Evolutionary conservation across 2,797 vertebrate species (phyloP), one percentile per base, ranked within the genome.

Genomic region (Lithobates pipiens): DNA sequence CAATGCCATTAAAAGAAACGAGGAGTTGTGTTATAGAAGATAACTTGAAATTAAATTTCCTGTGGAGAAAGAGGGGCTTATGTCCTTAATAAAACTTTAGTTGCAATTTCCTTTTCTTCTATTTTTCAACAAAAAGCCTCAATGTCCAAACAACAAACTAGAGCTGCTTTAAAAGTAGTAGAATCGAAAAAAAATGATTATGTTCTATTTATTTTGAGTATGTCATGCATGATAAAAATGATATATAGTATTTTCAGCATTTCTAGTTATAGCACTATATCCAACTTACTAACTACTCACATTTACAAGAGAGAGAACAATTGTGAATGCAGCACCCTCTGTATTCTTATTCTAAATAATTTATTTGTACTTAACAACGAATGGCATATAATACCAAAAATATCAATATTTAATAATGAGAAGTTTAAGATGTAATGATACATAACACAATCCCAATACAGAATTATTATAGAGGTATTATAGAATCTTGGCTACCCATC

Each of bases 21-120:
- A 68, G 18, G 27, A 73, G 76, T 76, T 87, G 80, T 83, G 69
- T 86, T 68, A 29, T 68, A 50, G 36, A 83, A 69, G 69, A 83
- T 83, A 79, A 83, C 76, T 76, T 63, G 18, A 65, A 78, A 83
- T 83, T 79, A 70, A 87, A 87, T 87, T 87, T 87, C 85, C 85
- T 87, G 85, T 75, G 57, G 80, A 68, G 69, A 83, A 70, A 74
- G 76, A 68, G 82, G 54, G 69, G 85, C 80, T 86, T 83, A 86
- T 78, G 80, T 83, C 80, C 80, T 86, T 86, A 83, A 86, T 86
- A 86, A 86, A 82, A 76, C 72, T 82, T 82, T 82, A 78, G 67
- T 83, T 86, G 85, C 78, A 86, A 86, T 86, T 86, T 86, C 80
- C 75, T 82, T 86, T 61, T 77, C 44, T 63, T 81, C 80, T 72